phyloP scores from a whole-genome alignment of 2,888 invertebrate species.

The Scotopteryx bipunctaria region DNA sequence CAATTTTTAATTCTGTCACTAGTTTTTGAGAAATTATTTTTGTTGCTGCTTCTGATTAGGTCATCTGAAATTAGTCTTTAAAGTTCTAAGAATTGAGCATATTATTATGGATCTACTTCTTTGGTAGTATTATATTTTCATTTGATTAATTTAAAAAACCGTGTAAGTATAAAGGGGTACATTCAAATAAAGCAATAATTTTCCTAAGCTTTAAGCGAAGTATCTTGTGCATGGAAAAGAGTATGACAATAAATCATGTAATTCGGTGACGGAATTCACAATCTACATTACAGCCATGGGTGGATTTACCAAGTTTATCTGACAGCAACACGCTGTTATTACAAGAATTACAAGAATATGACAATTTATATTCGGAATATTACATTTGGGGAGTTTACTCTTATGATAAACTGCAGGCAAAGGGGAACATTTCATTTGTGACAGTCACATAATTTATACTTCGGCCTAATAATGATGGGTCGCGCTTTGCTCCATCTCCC shows the following conservation, averaged over 20 bases:
- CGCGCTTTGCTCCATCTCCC: conserved; percentile 11
- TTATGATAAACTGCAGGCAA: conserved; percentile 55
- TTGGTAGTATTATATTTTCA: too few relatives aligned
- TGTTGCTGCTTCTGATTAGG: too few relatives aligned
- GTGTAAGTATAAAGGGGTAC: not conserved
- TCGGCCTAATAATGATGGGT: conserved; percentile 29
- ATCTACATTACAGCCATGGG: conserved; percentile 51
- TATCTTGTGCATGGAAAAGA: conserved; percentile 3
- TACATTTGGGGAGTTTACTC: conserved; percentile 59
- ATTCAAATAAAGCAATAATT: not conserved
- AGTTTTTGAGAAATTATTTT: not conserved
- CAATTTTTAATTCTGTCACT: conserved; percentile 27
- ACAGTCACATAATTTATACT: conserved; percentile 28
- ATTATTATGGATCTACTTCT: too few relatives aligned
- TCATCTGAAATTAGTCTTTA: too few relatives aligned
- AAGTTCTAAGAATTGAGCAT: too few relatives aligned
- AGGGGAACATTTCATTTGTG: conserved; percentile 49
- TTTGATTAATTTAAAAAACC: too few relatives aligned
- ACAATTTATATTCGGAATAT: conserved; percentile 70
- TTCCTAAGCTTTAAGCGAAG: conserved; percentile 9
- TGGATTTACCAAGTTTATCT: conserved; percentile 67
- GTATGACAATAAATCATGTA: conserved; percentile 79
- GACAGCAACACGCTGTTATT: conserved; percentile 72
- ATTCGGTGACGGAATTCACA: conserved; percentile 73
- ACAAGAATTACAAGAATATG: conserved; percentile 66